These are phyloP conservation scores for Leistus spinibarbis DNA, from an alignment of 2,888 invertebrate species.

Conservation along the genomic window DNA sequence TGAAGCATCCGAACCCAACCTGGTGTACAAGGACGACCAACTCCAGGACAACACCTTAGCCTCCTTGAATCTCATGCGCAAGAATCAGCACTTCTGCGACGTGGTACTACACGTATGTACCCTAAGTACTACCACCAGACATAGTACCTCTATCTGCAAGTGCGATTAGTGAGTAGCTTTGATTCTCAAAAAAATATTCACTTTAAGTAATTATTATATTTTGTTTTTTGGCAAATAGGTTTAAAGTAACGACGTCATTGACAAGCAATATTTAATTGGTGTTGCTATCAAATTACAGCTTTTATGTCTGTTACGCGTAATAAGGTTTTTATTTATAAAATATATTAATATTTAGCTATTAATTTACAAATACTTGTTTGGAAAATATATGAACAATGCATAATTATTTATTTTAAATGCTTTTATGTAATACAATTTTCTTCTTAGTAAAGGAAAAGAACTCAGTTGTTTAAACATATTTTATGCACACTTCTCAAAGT, in stretches of 20 bases:
- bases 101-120: conserved; percentile 78
- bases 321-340: no score
- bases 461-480: no score
- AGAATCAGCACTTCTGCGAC: conserved; percentile 86
- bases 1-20: conserved; percentile 43
- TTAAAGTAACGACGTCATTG: neutral
- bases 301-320: no score
- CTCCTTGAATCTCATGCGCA: conserved; percentile 78
- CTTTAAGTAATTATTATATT: conserved; percentile 37
- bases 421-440: no score
- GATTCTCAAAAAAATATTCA: conserved; percentile 15
- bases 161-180: conserved; percentile 35
- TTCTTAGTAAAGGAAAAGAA: no score
- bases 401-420: no score
- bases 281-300: neutral
- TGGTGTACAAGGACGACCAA: conserved; percentile 64
- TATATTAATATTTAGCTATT: no score
- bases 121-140: conserved; percentile 43
- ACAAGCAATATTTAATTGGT: neutral
- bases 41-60: conserved; percentile 67
- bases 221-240: conserved; percentile 28
- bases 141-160: conserved; percentile 37
- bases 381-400: no score
- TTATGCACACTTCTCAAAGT: no score
- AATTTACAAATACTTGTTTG: no score